Percentiles rank a stretch among this genome's conserved stretches.
These are phyloP conservation scores for Sebastes steindachneri DNA, from an alignment of 2,797 vertebrate genomes.

Conservation along the genomic window DNA sequence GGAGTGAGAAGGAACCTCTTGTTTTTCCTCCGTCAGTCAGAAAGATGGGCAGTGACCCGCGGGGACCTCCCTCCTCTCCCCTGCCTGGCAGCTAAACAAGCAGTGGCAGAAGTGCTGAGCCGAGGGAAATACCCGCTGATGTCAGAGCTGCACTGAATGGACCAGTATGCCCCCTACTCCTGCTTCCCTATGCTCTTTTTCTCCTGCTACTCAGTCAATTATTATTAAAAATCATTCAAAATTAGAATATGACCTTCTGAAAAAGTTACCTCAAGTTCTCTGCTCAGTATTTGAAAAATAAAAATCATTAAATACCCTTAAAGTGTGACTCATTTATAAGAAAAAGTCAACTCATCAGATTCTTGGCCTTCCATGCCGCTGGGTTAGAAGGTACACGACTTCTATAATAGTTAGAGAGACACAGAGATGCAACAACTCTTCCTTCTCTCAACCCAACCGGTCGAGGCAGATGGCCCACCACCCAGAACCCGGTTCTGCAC, in stretches of 20 bases:
- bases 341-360: conserved; percentile 1
- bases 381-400: not conserved
- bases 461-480: rapidly evolving
- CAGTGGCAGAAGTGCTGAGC: conserved; percentile 73
- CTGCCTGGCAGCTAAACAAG: conserved; percentile 58
- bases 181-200: not conserved
- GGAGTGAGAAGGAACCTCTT: conserved; percentile 72
- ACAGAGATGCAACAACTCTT: no score
- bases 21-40: conserved; percentile 75
- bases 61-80: conserved; percentile 40
- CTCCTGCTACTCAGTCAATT: conserved; percentile 6
- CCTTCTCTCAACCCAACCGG: no score
- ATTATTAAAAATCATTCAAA: conserved; percentile 20
- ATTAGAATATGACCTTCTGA: not conserved
- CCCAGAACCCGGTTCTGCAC: no score
- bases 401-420: not conserved
- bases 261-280: not conserved
- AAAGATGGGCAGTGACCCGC: conserved; percentile 77
- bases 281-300: conserved; percentile 2
- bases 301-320: not conserved
- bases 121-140: conserved; percentile 70
- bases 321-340: not conserved
- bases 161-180: conserved; percentile 40
- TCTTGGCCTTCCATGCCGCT: not conserved
- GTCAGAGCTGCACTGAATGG: conserved; percentile 67